Evolutionary conservation across 2,888 invertebrate genomes (phyloP).

Genomic region (Dilophus febrilis): DNA sequence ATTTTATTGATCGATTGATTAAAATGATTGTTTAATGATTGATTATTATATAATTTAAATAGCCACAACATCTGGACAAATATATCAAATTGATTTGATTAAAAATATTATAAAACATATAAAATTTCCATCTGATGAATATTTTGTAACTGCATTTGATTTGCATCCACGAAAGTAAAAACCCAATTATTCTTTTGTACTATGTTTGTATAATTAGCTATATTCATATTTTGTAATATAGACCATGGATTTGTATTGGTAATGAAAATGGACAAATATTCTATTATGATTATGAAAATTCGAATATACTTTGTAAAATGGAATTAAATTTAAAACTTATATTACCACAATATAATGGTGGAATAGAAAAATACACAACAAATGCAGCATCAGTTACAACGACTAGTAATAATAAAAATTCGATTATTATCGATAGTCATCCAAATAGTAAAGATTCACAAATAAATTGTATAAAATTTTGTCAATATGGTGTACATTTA

Average conservation of each 20-base stretch:
- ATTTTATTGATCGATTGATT: too few species aligned
- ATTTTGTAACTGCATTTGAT: constrained; percentile 29
- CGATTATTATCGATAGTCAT: too few species aligned
- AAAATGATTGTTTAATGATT: too few species aligned
- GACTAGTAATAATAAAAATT: too few species aligned
- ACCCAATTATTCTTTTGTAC: constrained; percentile 1
- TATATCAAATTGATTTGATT: too few species aligned
- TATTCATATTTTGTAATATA: too few species aligned
- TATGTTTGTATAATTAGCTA: constrained; percentile 1
- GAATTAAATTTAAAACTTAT: neutral
- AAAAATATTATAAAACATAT: too few species aligned
- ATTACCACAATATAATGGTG: too few species aligned
- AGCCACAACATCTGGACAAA: too few species aligned
- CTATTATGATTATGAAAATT: constrained; percentile 29
- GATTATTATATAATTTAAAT: too few species aligned
- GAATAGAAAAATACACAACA: too few species aligned
- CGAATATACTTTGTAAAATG: constrained; percentile 14
- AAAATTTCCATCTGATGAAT: constrained; percentile 12
- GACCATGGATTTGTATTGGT: constrained; percentile 33
- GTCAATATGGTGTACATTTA: constrained; percentile 33
- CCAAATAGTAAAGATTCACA: neutral
- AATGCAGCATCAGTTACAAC: too few species aligned
- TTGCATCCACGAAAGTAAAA: constrained; percentile 37
- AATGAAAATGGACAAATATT: constrained; percentile 32
- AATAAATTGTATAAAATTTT: neutral